Percentiles rank a stretch among this genome's conserved stretches.
These are phyloP conservation scores for Neoniphon sammara DNA, from an alignment of 2,797 vertebrate species.

Conservation along the genomic window DNA sequence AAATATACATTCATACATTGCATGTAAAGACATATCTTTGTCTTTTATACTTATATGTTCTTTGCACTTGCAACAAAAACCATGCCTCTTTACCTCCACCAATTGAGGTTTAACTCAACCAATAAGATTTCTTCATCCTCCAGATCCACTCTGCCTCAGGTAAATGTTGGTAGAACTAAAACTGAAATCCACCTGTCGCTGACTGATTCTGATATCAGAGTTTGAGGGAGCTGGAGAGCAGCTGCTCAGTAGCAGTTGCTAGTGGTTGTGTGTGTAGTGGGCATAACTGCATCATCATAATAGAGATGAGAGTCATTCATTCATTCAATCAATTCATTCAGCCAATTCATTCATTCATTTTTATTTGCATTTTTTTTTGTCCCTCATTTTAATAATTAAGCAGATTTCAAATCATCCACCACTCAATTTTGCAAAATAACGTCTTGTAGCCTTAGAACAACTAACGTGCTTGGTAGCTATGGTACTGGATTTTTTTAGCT, in stretches of 20 bases:
- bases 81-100: no score
- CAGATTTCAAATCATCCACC: background rate
- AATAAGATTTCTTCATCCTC: constrained; percentile 10
- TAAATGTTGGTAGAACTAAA: no score
- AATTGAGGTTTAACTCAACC: no score
- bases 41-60: no score
- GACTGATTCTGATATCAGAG: constrained; percentile 8
- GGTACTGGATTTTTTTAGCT: background rate
- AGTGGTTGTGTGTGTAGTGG: constrained; percentile 8
- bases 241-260: constrained; percentile 4
- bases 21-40: no score
- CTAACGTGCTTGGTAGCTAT: background rate
- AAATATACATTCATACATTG: no score
- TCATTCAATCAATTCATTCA: no score
- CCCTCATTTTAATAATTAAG: constrained; percentile 2
- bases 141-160: constrained; percentile 26
- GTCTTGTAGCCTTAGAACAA: background rate
- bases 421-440: background rate
- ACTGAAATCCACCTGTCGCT: background rate
- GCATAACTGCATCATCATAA: background rate
- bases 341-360: background rate
- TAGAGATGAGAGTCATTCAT: no score
- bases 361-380: background rate
- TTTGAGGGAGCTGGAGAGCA: constrained; percentile 19
- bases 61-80: no score